A percentile compares a stretch with the other conserved stretches of the same genome.
phyloP scores from a whole-genome alignment of 2,888 invertebrate genomes.

The Ennomos erosarius region DNA sequence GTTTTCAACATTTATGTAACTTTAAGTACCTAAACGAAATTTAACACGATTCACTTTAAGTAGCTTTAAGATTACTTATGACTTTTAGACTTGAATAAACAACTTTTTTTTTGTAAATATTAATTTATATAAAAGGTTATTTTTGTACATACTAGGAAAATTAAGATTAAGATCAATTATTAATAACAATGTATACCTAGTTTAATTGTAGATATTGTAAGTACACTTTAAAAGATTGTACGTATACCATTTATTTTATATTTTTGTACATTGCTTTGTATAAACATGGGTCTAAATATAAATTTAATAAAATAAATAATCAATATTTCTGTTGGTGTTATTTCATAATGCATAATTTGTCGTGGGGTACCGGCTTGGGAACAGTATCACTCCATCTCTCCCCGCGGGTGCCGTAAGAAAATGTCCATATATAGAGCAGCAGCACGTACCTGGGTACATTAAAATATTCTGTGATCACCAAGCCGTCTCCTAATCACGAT shows the following conservation, averaged over 20 bases:
- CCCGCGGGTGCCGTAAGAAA: too few species aligned
- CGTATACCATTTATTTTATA: conserved; percentile 47
- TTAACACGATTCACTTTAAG: conserved; percentile 33
- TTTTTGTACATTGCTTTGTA: conserved; percentile 54
- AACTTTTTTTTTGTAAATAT: conserved; percentile 70
- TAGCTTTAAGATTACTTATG: conserved; percentile 18
- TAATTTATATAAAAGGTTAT: conserved; percentile 65
- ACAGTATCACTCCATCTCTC: too few species aligned
- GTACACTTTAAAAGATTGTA: conserved; percentile 18
- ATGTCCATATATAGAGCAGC: not conserved
- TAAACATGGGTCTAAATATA: conserved; percentile 53
- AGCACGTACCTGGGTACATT: not conserved
- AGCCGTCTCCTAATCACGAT: too few species aligned
- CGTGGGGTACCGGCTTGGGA: too few species aligned
- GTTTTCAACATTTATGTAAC: conserved; percentile 45
- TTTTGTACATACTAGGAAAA: conserved; percentile 59
- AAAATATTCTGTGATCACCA: too few species aligned
- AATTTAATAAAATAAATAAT: conserved; percentile 41
- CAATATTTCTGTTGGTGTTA: not conserved
- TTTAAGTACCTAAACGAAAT: conserved; percentile 33
- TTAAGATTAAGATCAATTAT: not conserved
- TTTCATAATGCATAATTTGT: not conserved
- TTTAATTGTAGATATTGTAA: conserved; percentile 30
- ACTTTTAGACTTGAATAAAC: not conserved
- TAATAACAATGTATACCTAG: conserved; percentile 6